Evolutionary conservation across 2,797 vertebrate genomes (phyloP).

Genomic region (Simalia tracyae): DNA sequence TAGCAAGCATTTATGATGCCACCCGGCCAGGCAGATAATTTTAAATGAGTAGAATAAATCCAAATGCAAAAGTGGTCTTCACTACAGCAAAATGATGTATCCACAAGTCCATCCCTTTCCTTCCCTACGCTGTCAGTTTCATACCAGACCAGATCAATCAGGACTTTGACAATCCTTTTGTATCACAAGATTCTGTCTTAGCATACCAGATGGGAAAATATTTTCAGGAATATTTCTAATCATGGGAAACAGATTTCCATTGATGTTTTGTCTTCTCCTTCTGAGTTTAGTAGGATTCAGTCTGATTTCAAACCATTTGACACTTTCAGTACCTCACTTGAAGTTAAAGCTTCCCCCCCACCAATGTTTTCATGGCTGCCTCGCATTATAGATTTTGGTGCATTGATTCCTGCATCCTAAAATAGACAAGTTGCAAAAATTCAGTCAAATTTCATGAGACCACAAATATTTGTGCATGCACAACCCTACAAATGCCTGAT

Average conservation of each 20-base stretch:
- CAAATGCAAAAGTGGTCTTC: constrained; percentile 16
- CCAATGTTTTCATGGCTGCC: neutral
- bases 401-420: neutral
- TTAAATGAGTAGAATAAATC: constrained; percentile 34
- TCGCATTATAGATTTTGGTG: neutral
- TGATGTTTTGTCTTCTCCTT: neutral
- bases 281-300: neutral
- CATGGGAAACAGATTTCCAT: neutral
- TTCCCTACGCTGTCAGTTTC: neutral
- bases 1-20: constrained; percentile 37
- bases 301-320: neutral
- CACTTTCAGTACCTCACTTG: neutral
- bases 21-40: constrained; percentile 29
- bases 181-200: neutral
- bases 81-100: constrained; percentile 12
- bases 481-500: neutral
- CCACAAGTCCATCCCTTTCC: neutral
- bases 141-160: neutral
- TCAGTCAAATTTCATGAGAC: neutral
- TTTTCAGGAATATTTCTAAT: neutral
- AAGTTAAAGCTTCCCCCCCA: neutral
- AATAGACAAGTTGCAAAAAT: neutral
- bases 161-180: neutral
- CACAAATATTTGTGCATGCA: neutral
- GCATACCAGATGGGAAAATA: neutral